A percentile compares a stretch with the other conserved stretches of the same genome.
These are phyloP conservation scores for Sciurus vulgaris DNA, from an alignment of 2,797 vertebrate genomes.

Conservation along the genomic window DNA sequence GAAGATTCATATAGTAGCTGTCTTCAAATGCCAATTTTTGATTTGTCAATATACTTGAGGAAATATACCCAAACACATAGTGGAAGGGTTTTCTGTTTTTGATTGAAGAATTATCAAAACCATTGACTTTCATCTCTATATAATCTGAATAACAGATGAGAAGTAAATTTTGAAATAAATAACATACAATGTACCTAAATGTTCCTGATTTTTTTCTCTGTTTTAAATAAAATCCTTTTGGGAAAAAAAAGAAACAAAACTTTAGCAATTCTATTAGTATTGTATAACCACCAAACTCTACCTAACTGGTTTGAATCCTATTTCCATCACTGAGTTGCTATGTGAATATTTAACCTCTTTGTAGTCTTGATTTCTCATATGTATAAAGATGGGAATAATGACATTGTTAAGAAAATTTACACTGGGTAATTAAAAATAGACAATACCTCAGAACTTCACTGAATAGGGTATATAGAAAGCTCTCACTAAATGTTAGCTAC, in stretches of 20 bases:
- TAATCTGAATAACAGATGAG: constrained; percentile 3
- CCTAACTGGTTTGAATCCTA: not conserved
- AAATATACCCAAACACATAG: not conserved
- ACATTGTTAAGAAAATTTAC: not conserved
- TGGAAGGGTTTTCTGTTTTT: not conserved
- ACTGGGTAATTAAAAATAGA: not conserved
- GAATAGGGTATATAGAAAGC: not conserved
- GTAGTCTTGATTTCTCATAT: not conserved
- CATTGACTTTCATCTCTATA: not conserved
- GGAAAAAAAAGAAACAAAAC: not conserved
- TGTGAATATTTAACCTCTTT: not conserved
- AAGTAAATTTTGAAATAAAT: not conserved
- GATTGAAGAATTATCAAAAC: not conserved
- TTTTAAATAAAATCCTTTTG: not conserved
- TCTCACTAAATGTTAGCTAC: not conserved
- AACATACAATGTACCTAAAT: not conserved
- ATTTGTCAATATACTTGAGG: constrained; percentile 28
- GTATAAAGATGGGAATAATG: not conserved
- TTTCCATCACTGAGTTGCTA: not conserved
- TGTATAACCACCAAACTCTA: not conserved
- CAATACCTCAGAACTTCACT: not conserved
- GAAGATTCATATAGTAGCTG: not conserved
- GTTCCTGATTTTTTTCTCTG: not conserved
- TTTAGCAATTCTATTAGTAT: not conserved
- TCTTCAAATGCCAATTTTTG: constrained; percentile 49